Conservation (phyloP, 1,140 invertebrate species). For the Littorina saxatilis region DNA sequence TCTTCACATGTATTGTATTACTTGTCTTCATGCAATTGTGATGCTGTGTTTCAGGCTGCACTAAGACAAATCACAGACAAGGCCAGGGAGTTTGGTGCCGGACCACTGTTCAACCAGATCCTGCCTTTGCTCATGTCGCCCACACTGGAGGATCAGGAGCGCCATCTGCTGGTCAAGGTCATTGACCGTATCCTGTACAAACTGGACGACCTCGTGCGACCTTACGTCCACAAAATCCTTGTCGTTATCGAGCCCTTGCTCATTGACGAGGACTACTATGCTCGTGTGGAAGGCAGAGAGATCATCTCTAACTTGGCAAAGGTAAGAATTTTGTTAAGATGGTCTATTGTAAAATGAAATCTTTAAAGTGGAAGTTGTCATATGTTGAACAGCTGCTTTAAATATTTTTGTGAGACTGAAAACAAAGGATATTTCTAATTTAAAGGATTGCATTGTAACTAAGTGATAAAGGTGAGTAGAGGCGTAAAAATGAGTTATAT, state of each 20-base stretch:
- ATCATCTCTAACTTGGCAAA: constrained; percentile 99
- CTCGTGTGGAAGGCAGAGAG: constrained; percentile 98
- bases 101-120: constrained; percentile 99
- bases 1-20: too few species aligned
- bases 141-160: constrained; percentile 98
- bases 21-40: too few species aligned
- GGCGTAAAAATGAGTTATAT: too few species aligned
- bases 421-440: too few species aligned
- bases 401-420: too few species aligned
- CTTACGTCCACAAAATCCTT: constrained; percentile 99
- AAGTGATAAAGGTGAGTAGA: too few species aligned
- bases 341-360: too few species aligned
- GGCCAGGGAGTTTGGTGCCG: constrained; percentile 98
- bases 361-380: too few species aligned
- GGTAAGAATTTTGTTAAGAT: too few species aligned
- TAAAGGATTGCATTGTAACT: too few species aligned
- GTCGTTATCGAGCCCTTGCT: constrained; percentile 99
- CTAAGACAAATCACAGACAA: constrained; percentile 99
- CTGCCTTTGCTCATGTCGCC: constrained; percentile 99
- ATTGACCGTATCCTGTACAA: constrained; percentile 99
- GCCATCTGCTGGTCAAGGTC: constrained; percentile 99
- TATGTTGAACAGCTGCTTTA: too few species aligned
- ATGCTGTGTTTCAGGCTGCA: constrained; percentile 83
- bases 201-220: constrained; percentile 97
- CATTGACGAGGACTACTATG: constrained; percentile 99